Percentiles rank a stretch among this genome's conserved stretches.
Evolutionary conservation across 2,888 invertebrate genomes (phyloP).

Genomic region (Leptarthrus brevirostris): DNA sequence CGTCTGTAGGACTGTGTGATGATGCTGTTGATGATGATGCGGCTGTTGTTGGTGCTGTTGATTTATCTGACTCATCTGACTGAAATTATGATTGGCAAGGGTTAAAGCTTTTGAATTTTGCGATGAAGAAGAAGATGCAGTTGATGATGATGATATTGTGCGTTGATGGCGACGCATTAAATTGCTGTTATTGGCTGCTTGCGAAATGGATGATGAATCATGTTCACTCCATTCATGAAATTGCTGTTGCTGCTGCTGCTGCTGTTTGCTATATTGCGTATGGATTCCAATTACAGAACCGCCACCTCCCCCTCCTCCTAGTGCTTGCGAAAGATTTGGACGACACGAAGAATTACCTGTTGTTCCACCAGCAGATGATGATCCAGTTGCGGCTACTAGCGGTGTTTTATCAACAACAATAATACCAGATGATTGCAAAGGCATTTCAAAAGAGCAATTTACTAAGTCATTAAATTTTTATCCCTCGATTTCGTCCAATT

Average conservation of each 20-base stretch:
- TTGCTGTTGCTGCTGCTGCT: no score
- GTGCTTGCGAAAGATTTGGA: constrained; percentile 43
- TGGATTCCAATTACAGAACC: constrained; percentile 19
- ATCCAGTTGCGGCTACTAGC: constrained; percentile 54
- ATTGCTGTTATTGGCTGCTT: constrained; percentile 50
- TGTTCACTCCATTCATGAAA: constrained; percentile 34
- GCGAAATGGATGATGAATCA: constrained; percentile 1
- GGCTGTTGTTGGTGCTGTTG: constrained; percentile 56
- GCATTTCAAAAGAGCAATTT: constrained; percentile 58
- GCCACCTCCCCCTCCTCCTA: constrained; percentile 21
- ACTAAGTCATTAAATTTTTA: constrained; percentile 41
- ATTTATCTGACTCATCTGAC: constrained; percentile 56
- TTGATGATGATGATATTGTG: constrained; percentile 56
- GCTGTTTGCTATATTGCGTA: constrained; percentile 19
- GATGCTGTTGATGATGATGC: constrained; percentile 43
- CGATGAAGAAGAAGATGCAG: constrained; percentile 55
- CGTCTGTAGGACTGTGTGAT: constrained; percentile 47
- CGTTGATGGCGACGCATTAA: constrained; percentile 56
- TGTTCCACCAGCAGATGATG: constrained; percentile 24
- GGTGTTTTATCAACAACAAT: constrained; percentile 62
- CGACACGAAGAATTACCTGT: constrained; percentile 46
- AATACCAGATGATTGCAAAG: constrained; percentile 62
- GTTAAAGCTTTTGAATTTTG: constrained; percentile 38
- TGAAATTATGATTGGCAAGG: constrained; percentile 49
- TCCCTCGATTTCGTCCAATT: not conserved